These are phyloP conservation scores for Drosophila robusta DNA, from an alignment of 2,888 invertebrate species.

Conservation along the genomic window DNA sequence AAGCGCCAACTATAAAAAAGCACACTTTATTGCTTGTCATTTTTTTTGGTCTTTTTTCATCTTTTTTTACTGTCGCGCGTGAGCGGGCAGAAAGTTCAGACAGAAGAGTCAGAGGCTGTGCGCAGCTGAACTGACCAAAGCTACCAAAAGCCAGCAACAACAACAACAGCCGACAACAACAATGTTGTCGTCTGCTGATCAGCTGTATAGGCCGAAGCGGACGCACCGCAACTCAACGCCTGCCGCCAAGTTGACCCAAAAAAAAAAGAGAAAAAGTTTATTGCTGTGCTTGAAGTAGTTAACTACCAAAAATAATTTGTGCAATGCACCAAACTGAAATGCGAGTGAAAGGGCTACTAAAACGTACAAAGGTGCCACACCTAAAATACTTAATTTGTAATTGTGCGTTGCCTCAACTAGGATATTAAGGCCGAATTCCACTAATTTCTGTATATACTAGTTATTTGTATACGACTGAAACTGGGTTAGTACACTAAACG, in stretches of 20 bases:
- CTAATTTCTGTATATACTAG: background rate
- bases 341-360: slow-evolving; percentile 41
- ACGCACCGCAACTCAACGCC: slow-evolving; percentile 39
- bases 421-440: background rate
- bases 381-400: slow-evolving; percentile 4
- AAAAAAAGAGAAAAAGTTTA: slow-evolving; percentile 15
- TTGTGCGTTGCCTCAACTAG: background rate
- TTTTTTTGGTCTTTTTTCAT: slow-evolving; percentile 7
- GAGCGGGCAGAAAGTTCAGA: slow-evolving; percentile 47
- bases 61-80: slow-evolving; percentile 29
- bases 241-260: slow-evolving; percentile 58
- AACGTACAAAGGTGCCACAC: slow-evolving; percentile 2
- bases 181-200: slow-evolving; percentile 19
- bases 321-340: slow-evolving; percentile 31
- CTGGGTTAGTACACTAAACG: background rate
- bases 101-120: slow-evolving; percentile 24
- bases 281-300: slow-evolving; percentile 36
- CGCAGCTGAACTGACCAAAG: slow-evolving; percentile 35
- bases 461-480: background rate
- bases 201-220: slow-evolving; percentile 15
- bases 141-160: slow-evolving; percentile 11
- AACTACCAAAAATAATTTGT: slow-evolving; percentile 46
- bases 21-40: slow-evolving; percentile 23
- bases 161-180: slow-evolving; percentile 2
- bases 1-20: slow-evolving; percentile 36